A percentile compares a stretch with the other conserved stretches of the same genome.
Conservation (phyloP, 2,113 vertebrate species). For the Pelecanoides urinatrix region DNA sequence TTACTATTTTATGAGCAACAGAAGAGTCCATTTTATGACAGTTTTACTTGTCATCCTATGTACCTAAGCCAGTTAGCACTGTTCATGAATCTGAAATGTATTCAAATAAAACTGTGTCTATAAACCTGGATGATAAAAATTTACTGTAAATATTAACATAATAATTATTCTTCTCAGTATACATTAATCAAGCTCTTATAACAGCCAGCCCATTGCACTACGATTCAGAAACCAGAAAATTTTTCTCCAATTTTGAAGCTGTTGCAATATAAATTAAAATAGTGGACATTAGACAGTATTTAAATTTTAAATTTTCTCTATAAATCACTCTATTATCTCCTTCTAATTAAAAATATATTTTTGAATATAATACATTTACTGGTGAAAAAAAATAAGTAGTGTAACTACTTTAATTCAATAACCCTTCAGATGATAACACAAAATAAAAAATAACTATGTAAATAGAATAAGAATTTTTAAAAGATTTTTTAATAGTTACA, state of each 20-base stretch:
- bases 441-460: neutral
- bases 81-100: neutral
- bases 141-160: neutral
- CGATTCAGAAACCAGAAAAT: neutral
- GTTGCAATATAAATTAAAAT: neutral
- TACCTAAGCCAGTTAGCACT: neutral
- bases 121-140: neutral
- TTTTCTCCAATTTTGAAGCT: neutral
- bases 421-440: neutral
- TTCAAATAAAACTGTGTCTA: neutral
- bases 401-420: neutral
- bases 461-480: neutral
- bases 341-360: neutral
- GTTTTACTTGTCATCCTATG: neutral
- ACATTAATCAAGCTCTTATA: neutral
- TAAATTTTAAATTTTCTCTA: neutral
- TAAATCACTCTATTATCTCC: neutral
- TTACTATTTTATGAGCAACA: neutral
- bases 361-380: neutral
- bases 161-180: neutral
- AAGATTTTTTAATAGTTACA: neutral
- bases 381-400: neutral
- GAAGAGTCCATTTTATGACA: neutral
- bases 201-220: neutral
- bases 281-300: neutral